These are phyloP conservation scores for Prorops nasuta DNA, from an alignment of 1,140 invertebrate genomes.

Conservation along the genomic window DNA sequence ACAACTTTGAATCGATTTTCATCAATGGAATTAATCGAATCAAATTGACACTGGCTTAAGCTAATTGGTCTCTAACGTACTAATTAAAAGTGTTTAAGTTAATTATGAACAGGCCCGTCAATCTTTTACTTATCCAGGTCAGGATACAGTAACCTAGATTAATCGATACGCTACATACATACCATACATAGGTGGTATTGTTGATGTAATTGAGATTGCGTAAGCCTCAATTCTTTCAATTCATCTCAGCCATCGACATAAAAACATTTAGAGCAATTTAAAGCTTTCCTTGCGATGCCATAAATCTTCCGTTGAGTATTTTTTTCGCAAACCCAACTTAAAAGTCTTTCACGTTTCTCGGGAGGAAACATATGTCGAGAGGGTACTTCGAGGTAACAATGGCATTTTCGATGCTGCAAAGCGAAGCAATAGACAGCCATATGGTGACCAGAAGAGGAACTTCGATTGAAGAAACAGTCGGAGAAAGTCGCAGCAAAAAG, in stretches of 20 bases:
- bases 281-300: too few relatives aligned
- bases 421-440: slow-evolving; percentile 30
- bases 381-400: slow-evolving; percentile 25
- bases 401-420: slow-evolving; percentile 32
- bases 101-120: slow-evolving; percentile 16
- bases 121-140: slow-evolving; percentile 16
- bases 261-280: too few relatives aligned
- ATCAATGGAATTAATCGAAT: slow-evolving; percentile 22
- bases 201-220: slow-evolving; percentile 19
- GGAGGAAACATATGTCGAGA: slow-evolving; percentile 33
- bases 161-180: slow-evolving; percentile 14
- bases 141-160: slow-evolving; percentile 41
- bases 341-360: too few relatives aligned
- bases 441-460: slow-evolving; percentile 33
- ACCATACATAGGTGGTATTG: too few relatives aligned
- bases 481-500: too few relatives aligned
- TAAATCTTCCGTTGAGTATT: too few relatives aligned
- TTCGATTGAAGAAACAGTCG: not conserved
- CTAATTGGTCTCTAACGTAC: slow-evolving; percentile 25
- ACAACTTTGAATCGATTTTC: slow-evolving; percentile 9
- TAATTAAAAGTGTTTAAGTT: too few relatives aligned
- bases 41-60: too few relatives aligned
- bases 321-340: too few relatives aligned
- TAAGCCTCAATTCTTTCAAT: not conserved
- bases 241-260: too few relatives aligned